Percentiles rank a stretch among this genome's conserved stretches.
These are phyloP conservation scores for Nyctalus aviator DNA, from an alignment of 2,797 vertebrate species.

Conservation along the genomic window DNA sequence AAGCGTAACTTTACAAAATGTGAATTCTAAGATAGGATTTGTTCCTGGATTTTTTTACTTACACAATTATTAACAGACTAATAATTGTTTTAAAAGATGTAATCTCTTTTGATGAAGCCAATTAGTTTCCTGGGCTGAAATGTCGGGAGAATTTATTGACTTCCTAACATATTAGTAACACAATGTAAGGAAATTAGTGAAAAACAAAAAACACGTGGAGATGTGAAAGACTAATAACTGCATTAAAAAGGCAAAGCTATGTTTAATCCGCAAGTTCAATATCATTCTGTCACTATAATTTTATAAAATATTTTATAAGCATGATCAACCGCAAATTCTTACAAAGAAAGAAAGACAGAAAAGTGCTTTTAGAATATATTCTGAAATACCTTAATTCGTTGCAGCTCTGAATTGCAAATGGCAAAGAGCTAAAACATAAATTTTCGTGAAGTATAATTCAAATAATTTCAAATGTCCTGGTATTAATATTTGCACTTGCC, in stretches of 20 bases:
- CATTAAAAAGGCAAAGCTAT: constrained; percentile 52
- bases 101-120: constrained; percentile 57
- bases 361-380: constrained; percentile 24
- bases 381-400: constrained; percentile 50
- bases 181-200: constrained; percentile 22
- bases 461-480: constrained; percentile 46
- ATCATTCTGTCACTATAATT: constrained; percentile 45
- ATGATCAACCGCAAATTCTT: constrained; percentile 36
- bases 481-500: constrained; percentile 38
- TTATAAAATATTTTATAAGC: constrained; percentile 51
- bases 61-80: constrained; percentile 7
- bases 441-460: constrained; percentile 76
- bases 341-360: constrained; percentile 56
- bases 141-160: not conserved
- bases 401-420: constrained; percentile 47
- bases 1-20: constrained; percentile 31
- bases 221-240: not conserved
- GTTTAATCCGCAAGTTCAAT: not conserved
- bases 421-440: constrained; percentile 67
- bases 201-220: constrained; percentile 21
- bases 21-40: constrained; percentile 9
- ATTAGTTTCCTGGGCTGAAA: constrained; percentile 67
- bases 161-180: not conserved
- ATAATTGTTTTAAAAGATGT: constrained; percentile 24
- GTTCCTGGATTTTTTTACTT: constrained; percentile 31